These are phyloP conservation scores for Eupithecia subfuscata DNA, from an alignment of 2,888 invertebrate genomes.

Conservation along the genomic window DNA sequence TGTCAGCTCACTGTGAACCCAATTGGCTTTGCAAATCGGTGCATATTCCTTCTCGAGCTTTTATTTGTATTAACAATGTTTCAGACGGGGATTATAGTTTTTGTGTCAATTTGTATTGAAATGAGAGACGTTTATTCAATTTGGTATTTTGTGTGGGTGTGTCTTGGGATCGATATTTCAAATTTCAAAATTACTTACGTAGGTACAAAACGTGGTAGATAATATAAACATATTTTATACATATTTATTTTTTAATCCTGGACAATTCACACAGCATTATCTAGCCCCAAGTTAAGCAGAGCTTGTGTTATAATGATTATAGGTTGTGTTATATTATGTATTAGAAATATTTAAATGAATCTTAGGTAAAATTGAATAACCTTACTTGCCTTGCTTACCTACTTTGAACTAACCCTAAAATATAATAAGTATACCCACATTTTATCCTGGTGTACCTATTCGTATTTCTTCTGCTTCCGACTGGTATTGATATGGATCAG, in stretches of 20 bases:
- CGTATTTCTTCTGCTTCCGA: too few species aligned
- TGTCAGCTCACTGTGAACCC: slow-evolving; percentile 55
- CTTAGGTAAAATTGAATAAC: background rate
- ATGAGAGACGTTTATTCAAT: slow-evolving; percentile 5
- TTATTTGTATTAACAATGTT: slow-evolving; percentile 37
- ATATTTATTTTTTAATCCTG: too few species aligned
- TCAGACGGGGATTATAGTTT: slow-evolving; percentile 40
- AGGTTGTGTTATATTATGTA: too few species aligned
- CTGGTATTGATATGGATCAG: too few species aligned
- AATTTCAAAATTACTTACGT: background rate
- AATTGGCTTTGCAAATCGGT: slow-evolving; percentile 66
- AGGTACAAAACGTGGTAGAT: too few species aligned
- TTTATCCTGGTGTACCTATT: too few species aligned
- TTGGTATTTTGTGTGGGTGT: slow-evolving; percentile 5
- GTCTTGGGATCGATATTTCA: background rate
- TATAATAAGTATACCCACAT: background rate
- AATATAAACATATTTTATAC: too few species aligned
- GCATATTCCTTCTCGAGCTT: slow-evolving; percentile 27
- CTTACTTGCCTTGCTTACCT: background rate
- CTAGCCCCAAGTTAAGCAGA: too few species aligned
- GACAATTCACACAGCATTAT: too few species aligned
- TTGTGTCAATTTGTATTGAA: slow-evolving; percentile 15
- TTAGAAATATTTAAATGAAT: background rate
- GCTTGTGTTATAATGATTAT: too few species aligned
- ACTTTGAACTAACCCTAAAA: background rate